A percentile compares a stretch with the other conserved stretches of the same genome.
These are phyloP conservation scores for Cyprinodon diabolis DNA, from an alignment of 2,797 vertebrate species.

Conservation along the genomic window DNA sequence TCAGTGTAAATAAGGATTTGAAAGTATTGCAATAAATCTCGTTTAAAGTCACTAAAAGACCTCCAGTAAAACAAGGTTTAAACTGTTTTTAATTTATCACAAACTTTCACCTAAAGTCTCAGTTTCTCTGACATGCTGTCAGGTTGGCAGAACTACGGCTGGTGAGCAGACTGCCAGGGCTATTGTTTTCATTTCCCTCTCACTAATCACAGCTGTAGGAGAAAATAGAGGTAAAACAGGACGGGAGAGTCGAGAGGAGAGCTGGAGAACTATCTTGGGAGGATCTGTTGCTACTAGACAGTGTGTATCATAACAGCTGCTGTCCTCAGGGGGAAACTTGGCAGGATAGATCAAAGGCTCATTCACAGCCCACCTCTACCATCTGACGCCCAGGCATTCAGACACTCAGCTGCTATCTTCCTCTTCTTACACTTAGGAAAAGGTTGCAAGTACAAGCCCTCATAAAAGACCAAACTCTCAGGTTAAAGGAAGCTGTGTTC, in stretches of 20 bases:
- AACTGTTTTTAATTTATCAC: slow-evolving; percentile 34
- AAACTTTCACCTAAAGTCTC: slow-evolving; percentile 34
- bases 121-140: slow-evolving; percentile 52
- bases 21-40: slow-evolving; percentile 35
- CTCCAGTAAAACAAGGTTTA: slow-evolving; percentile 34
- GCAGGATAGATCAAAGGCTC: slow-evolving; percentile 74
- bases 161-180: slow-evolving; percentile 63
- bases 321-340: slow-evolving; percentile 80
- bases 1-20: slow-evolving; percentile 35
- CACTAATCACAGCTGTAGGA: slow-evolving; percentile 70
- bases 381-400: slow-evolving; percentile 55
- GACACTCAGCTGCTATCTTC: slow-evolving; percentile 33
- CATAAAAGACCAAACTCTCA: slow-evolving; percentile 52
- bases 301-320: slow-evolving; percentile 81
- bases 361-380: slow-evolving; percentile 76
- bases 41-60: slow-evolving; percentile 25
- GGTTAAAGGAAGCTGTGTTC: slow-evolving; percentile 67
- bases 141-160: slow-evolving; percentile 59
- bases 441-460: slow-evolving; percentile 36
- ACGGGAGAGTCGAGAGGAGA: slow-evolving; percentile 43
- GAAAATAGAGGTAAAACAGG: slow-evolving; percentile 54
- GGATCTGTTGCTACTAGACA: slow-evolving; percentile 79
- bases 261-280: slow-evolving; percentile 68
- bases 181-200: slow-evolving; percentile 80
- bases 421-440: slow-evolving; percentile 24